Base-by-base conservation (phyloP, 2,797 vertebrate genomes). In the Sebastes oblongus region DNA sequence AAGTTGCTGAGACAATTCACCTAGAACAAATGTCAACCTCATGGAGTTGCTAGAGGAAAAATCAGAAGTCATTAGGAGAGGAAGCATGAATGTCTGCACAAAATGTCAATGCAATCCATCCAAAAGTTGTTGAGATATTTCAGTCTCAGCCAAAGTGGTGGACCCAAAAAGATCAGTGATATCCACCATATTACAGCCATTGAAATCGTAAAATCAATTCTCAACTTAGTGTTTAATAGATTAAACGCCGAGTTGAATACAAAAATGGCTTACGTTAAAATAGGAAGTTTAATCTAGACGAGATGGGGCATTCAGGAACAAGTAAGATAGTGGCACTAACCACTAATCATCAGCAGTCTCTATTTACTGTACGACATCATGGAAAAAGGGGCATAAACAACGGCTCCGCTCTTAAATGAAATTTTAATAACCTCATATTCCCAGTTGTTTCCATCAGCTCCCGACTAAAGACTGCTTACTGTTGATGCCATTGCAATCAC, bases 321-420 rank as follows among this genome's bases (percentile, higher is more conserved):
- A 42, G 14, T 30, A 30, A 77, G 24, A 27, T 9, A 18, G 6
- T 13, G 24, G 5, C 3, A 13, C 20, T 24, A 46, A 34, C 32
- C 66, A n/a, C 25, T 24, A 36, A 60, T 52, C 30, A 54, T 70
- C 70, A 76, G 62, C 73, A 22, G 32, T 59, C 2, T 12, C 10
- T 42, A 30, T 81, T 39, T 61, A 54, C 9, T 77, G 34, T 25
- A 14, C 2, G 5, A 72, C 30, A 75, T 72, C n/a, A 61, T 77
- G 39, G 82, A 68, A 76, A 65, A 32, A 5, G 72, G 77, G 16
- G 25, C 67, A 69, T 76, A 32, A 64, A 78, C 69, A 69, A 18
- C 67, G 64, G 64, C 71, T 66, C 61, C 13, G 54, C 67, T 84
- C 59, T 75, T 56, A 78, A 58, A 89, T 88, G 8, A 81, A 77